A percentile compares a stretch with the other conserved stretches of the same genome.
These are phyloP conservation scores for Anseranas semipalmata DNA, from an alignment of 2,113 vertebrate genomes.

Conservation along the genomic window DNA sequence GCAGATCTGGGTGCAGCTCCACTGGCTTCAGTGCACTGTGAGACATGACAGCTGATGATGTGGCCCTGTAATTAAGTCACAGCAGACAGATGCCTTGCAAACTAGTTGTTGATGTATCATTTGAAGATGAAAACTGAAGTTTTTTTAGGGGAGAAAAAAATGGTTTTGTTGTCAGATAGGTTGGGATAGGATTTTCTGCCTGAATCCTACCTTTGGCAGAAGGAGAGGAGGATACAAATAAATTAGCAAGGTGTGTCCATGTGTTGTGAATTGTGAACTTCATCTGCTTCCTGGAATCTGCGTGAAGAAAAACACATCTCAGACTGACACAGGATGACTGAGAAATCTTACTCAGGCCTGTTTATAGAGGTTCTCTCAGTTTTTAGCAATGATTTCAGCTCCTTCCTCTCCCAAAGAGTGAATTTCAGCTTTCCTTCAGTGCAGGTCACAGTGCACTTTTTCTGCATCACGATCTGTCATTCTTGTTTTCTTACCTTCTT, in stretches of 20 bases:
- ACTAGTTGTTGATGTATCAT: neutral
- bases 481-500: neutral
- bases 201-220: neutral
- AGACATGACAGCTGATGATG: neutral
- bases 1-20: neutral
- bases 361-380: neutral
- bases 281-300: neutral
- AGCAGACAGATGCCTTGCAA: neutral
- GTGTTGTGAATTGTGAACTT: neutral
- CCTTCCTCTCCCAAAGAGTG: neutral
- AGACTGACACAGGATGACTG: neutral
- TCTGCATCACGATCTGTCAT: neutral
- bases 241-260: neutral
- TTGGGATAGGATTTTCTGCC: neutral
- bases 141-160: neutral
- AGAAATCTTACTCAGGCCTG: neutral
- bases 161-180: neutral
- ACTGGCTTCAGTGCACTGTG: neutral
- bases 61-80: neutral
- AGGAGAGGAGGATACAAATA: neutral
- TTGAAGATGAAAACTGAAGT: neutral
- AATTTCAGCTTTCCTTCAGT: neutral
- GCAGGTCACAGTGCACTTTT: neutral
- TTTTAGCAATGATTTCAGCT: neutral
- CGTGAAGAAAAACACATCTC: neutral